Conservation (phyloP, 2,797 vertebrate species). For the Neostethus bicornis region DNA sequence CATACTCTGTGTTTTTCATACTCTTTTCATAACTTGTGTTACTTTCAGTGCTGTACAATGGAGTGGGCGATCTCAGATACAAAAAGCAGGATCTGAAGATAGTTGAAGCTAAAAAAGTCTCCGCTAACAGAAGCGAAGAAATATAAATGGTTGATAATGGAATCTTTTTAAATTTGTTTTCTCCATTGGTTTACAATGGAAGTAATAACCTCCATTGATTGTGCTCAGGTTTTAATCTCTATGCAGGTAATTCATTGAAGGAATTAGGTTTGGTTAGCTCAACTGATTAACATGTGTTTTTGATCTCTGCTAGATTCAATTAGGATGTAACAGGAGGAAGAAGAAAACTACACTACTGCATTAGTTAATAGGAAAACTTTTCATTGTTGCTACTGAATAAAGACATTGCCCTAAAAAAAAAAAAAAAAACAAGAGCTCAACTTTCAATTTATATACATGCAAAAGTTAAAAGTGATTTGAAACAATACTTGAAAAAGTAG, state of each 20-base stretch:
- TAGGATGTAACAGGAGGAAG: slow-evolving; percentile 16
- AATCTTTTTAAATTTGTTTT: slow-evolving; percentile 9
- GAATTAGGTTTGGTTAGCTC: slow-evolving; percentile 4
- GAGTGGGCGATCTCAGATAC: slow-evolving; percentile 10
- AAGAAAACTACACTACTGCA: slow-evolving; percentile 7
- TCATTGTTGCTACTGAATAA: not conserved
- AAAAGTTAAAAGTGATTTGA: too few relatives aligned
- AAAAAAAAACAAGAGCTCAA: not conserved
- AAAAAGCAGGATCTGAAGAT: slow-evolving; percentile 11
- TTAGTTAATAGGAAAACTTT: slow-evolving; percentile 2
- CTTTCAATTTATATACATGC: too few relatives aligned
- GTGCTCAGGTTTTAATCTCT: slow-evolving; percentile 30
- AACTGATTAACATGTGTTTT: slow-evolving; percentile 24
- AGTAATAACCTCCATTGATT: not conserved
- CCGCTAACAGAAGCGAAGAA: slow-evolving; percentile 18
- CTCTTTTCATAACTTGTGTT: slow-evolving; percentile 18
- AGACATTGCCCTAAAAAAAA: not conserved
- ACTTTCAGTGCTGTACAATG: slow-evolving; percentile 31
- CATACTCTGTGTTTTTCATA: slow-evolving; percentile 30
- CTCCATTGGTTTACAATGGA: slow-evolving; percentile 22
- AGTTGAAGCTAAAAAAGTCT: slow-evolving; percentile 20
- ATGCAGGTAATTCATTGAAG: slow-evolving; percentile 21
- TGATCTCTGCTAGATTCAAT: slow-evolving; percentile 24
- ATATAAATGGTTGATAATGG: slow-evolving; percentile 33
- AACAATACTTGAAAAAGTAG: too few relatives aligned